Evolutionary conservation across 1,140 invertebrate genomes (phyloP), one percentile per base, ranked within the genome.

Genomic region (Agrilus planipennis): DNA sequence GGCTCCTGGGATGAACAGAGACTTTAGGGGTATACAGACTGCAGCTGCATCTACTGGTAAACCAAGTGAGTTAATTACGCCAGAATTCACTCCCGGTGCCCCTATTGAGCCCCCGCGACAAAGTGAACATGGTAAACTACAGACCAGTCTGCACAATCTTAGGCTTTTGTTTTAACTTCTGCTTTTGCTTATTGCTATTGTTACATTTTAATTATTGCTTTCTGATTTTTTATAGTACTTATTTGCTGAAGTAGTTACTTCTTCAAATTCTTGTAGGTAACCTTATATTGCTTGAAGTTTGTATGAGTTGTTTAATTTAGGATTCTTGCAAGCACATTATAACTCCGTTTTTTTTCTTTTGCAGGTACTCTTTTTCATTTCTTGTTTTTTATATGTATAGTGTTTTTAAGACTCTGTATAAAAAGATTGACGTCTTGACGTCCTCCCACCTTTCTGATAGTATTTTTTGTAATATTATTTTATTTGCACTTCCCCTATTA

Each of bases 1-100:
- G 60, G 18, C 3, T 4, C 34, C 12, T 9, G 34, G 19, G 3
- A 61, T 65, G 47, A 44, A 51, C 11, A 60, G 63, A 37, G 64
- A 66, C 52, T 58, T 61, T 11, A 65, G 67, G 50, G 59, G 61
- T 65, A 37, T 65, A 62, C 49, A 55, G 63, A 34, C 65, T 71
- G 55, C 70, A 70, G n/a, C n/a, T n/a, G n/a, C n/a, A n/a, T 21
- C 34, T n/a, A 4, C 18, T 23, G 23, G 23, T 9, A 58, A 81
- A 68, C 72, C 76, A 70, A 84, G 80, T 83, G 77, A 84, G 80
- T 82, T 80, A 70, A 58, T 57, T 47, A 75, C 79, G 69, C 74
- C 63, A 20, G 68, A 69, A 52, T 19, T 45, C 15, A 40, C 46
- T 22, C 39, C 47, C 61, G 55, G 50, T 34, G 51, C 52, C 32